These are phyloP conservation scores for Phylloscopus trochilus DNA, from an alignment of 2,113 vertebrate species.

Conservation along the genomic window DNA sequence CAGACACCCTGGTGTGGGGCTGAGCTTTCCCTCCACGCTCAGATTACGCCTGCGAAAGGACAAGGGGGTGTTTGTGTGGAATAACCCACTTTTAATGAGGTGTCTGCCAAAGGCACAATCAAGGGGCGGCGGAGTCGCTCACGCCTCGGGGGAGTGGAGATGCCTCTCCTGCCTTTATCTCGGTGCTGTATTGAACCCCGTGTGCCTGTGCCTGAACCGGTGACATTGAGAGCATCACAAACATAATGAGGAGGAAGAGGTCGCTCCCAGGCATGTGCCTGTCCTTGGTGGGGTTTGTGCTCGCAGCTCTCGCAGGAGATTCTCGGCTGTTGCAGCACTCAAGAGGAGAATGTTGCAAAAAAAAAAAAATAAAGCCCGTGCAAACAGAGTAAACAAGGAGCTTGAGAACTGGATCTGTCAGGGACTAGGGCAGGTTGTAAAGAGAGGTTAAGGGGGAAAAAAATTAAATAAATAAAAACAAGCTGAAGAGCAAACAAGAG, in stretches of 20 bases:
- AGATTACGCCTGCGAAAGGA: neutral
- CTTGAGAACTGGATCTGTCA: neutral
- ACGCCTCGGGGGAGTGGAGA: neutral
- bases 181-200: neutral
- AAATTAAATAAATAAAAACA: conserved; percentile 6
- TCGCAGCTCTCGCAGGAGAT: neutral
- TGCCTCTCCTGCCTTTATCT: neutral
- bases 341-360: neutral
- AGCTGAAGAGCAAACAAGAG: conserved; percentile 11
- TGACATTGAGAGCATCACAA: neutral
- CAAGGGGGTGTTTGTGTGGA: neutral
- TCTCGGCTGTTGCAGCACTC: neutral
- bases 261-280: neutral
- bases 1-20: neutral
- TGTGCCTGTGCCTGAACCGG: conserved; percentile 21
- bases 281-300: neutral
- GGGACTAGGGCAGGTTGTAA: neutral
- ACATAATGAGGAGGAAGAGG: conserved; percentile 39
- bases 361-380: neutral
- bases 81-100: conserved; percentile 16
- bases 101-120: conserved; percentile 20
- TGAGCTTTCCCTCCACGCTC: neutral
- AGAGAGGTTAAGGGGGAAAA: neutral
- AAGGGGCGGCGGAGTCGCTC: neutral
- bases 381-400: conserved; percentile 44